Conservation (phyloP, 2,797 vertebrate species). For the Epinephelus coioides region DNA sequence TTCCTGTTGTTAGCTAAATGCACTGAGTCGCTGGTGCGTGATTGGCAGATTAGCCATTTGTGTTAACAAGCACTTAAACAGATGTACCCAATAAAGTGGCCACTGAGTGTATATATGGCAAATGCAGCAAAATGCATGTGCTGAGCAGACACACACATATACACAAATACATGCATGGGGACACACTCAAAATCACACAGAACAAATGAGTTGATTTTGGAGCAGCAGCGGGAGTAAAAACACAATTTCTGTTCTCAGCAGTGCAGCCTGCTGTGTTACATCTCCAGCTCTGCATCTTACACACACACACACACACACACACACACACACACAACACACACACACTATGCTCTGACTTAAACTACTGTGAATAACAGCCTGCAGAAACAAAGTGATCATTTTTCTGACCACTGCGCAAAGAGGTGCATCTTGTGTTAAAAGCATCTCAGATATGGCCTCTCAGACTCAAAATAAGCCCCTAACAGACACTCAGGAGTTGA, state of each 20-base stretch:
- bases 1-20: too few species aligned
- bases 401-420: slow-evolving; percentile 10
- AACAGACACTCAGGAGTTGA: neutral
- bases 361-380: slow-evolving; percentile 27
- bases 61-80: too few species aligned
- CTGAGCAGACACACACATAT: neutral
- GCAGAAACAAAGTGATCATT: neutral
- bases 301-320: slow-evolving; percentile 30
- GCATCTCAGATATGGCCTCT: slow-evolving; percentile 9
- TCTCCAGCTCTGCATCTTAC: slow-evolving; percentile 49
- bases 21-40: too few species aligned
- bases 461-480: neutral
- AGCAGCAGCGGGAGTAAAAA: slow-evolving; percentile 65
- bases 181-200: neutral
- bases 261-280: slow-evolving; percentile 58
- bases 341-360: slow-evolving; percentile 7
- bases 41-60: too few species aligned
- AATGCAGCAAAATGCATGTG: neutral
- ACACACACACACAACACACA: neutral
- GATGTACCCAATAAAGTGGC: too few species aligned
- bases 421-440: slow-evolving; percentile 38
- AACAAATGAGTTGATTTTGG: slow-evolving; percentile 30
- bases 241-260: slow-evolving; percentile 58
- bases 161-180: neutral
- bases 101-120: too few species aligned